Evolutionary conservation across 2,797 vertebrate species (phyloP), one percentile per base, ranked within the genome.

Genomic region (Pantherophis alleghaniensis): DNA sequence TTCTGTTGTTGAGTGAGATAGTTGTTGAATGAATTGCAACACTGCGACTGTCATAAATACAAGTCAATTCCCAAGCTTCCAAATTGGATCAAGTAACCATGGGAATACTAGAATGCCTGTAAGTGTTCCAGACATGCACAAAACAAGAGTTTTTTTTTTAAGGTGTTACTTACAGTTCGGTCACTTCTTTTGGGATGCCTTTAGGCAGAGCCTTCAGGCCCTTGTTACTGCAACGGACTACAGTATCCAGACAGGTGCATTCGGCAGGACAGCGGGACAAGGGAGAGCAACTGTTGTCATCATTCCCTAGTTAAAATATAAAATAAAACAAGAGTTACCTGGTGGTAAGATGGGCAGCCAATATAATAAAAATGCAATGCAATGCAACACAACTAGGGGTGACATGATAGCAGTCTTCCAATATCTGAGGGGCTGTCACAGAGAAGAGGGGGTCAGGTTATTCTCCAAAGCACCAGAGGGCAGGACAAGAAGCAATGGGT

Each of bases 221-320:
- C 96, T 99, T 99, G 97, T 99, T 99, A 97, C 99, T 99, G 97
- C 99, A 99, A 95, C 99, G 99, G 92, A 99, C 99, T 37, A 99
- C 99, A 0, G 99, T 99, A 97, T 99, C 99, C 96, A 99, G 96
- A 94, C 99, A 99, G 28, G 99, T 99, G 59, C 99, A 99, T 95
- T 99, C 99, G 0, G 97, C 97, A 1, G 99, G 99, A 96, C 99
- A 99, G 91, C 99, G 98, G 90, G 99, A 98, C 91, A 98, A 97
- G 0, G 99, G 99, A 20, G 98, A 99, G 61, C 99, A 99, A 95
- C 99, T 99, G 95, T 99, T 99, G 95, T 99, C 99, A 93, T 99
- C 98, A 24, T 99, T 99, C 94, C 99, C 99, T 99, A 96, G 90
- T 94, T 22, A 22, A 79, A 20, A 22, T 22, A 79, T 79, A 42